Evolutionary conservation across 2,113 vertebrate species (phyloP).

Genomic region (Pseudolaguvia tuberculata): DNA sequence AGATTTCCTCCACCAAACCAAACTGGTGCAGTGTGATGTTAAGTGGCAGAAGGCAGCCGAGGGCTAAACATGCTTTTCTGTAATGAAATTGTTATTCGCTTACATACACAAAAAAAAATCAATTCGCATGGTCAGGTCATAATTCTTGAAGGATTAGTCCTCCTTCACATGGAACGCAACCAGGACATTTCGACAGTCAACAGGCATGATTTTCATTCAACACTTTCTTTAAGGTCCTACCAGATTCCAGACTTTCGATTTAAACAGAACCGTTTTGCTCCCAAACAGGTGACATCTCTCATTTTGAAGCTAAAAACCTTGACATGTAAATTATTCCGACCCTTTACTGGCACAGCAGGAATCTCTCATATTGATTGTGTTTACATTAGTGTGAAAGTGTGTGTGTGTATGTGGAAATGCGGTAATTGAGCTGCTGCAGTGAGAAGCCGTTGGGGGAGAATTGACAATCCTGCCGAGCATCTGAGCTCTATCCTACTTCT

Average conservation of each 20-base stretch:
- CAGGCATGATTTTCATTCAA: neutral
- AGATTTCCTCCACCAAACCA: slow-evolving; percentile 30
- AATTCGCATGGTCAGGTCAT: neutral
- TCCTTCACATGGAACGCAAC: slow-evolving; percentile 24
- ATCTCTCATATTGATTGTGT: slow-evolving; percentile 15
- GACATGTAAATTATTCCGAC: slow-evolving; percentile 11
- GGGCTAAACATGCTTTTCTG: slow-evolving; percentile 33
- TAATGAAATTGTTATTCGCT: slow-evolving; percentile 33
- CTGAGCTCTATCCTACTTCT: slow-evolving; percentile 8
- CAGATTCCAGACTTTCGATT: neutral
- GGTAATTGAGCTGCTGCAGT: neutral
- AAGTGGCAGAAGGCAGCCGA: slow-evolving; percentile 38
- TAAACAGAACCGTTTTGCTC: neutral
- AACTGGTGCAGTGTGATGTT: slow-evolving; percentile 10
- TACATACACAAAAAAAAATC: slow-evolving; percentile 22
- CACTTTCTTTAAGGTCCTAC: neutral
- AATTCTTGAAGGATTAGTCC: neutral
- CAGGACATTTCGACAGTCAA: neutral
- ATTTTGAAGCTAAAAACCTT: slow-evolving; percentile 1
- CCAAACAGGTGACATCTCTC: neutral
- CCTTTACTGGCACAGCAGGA: slow-evolving; percentile 20
- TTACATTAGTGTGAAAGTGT: slow-evolving; percentile 23
- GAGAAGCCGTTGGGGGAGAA: slow-evolving; percentile 5
- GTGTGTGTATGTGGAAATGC: slow-evolving; percentile 12
- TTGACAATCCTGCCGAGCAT: slow-evolving; percentile 41